These are phyloP conservation scores for Frankliniella intonsa DNA, from an alignment of 2,888 invertebrate genomes.

Conservation along the genomic window DNA sequence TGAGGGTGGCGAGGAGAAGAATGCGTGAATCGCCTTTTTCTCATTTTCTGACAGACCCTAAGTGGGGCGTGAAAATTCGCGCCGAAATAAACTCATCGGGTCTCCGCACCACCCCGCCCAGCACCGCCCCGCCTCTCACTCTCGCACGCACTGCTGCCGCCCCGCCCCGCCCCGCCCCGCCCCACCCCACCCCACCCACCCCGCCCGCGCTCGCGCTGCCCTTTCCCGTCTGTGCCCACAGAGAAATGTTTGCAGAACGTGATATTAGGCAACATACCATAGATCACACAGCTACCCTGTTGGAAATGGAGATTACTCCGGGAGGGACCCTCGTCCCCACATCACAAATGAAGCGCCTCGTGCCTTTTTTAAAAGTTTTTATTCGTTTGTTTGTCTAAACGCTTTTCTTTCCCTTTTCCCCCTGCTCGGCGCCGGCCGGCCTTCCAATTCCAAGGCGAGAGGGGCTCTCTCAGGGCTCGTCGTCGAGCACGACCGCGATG, in stretches of 20 bases:
- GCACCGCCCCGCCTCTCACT: slow-evolving; percentile 11
- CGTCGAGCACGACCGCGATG: too few relatives aligned
- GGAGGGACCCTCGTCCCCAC: neutral
- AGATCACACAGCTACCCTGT: slow-evolving; percentile 16
- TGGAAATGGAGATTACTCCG: neutral
- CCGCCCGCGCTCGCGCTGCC: neutral
- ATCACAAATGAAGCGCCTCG: neutral
- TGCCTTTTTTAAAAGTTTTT: too few relatives aligned
- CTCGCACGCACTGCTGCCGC: neutral
- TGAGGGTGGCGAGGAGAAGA: neutral
- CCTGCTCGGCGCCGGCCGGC: too few relatives aligned
- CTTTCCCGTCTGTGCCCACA: neutral
- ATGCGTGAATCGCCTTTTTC: too few relatives aligned
- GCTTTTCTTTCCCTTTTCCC: too few relatives aligned
- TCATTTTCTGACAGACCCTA: too few relatives aligned
- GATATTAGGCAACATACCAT: neutral
- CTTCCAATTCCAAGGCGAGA: too few relatives aligned
- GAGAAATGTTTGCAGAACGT: slow-evolving; percentile 19
- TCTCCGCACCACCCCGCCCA: slow-evolving; percentile 1
- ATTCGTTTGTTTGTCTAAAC: too few relatives aligned
- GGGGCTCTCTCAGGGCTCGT: too few relatives aligned
- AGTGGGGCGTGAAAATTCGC: too few relatives aligned
- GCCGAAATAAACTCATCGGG: neutral
- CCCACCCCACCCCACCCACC: neutral
- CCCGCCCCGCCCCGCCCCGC: neutral